Base-by-base conservation (phyloP, 2,888 invertebrate genomes). In the Ganaspis brasiliensis region DNA sequence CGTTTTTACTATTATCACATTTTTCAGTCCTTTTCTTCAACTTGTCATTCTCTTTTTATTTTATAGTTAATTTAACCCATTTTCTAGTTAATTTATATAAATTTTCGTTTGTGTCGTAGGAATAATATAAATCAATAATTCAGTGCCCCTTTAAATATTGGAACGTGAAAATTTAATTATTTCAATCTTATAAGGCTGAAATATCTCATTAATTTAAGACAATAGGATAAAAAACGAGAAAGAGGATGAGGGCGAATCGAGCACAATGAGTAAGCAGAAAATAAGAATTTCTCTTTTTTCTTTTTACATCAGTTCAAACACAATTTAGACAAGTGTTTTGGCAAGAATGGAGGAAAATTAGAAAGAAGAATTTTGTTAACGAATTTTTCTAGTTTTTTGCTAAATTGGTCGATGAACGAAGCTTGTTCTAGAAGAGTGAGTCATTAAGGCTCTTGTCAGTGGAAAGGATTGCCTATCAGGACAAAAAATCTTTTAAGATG, bases 101-200 rank as follows among this genome's bases (percentile, higher is more conserved):
- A n/a, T n/a, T n/a, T n/a, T n/a, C n/a, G n/a, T n/a, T n/a, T n/a
- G n/a, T n/a, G n/a, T n/a, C n/a, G n/a, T n/a, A n/a, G 16, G 26
- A 31, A 31, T 14, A 31, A 6, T 14, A 14, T 57, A 57, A 57
- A 57, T 31, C 31, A 57, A 57, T 57, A 57, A 57, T n/a, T n/a
- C 31, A 57, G 31, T 57, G 14, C 31, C 57, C 12, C 57, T n/a
- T n/a, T 52, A 5, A 52, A 16, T 52, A 16, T 49, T 49, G 14
- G 49, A 16, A 19, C 16, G 80, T 84, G 84, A 83, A 83, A 84
- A 86, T 85, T 84, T 81, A 83, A 86, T 85, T 86, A 85, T 80
- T 80, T 82, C 84, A 83, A 84, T 84, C 83, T 82, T 79, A 82
- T 85, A 82, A 83, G 82, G 79, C 2, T 12, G 31, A n/a, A 8